These are phyloP conservation scores for Phymastichus coffea DNA, from an alignment of 1,140 invertebrate genomes.

Conservation along the genomic window DNA sequence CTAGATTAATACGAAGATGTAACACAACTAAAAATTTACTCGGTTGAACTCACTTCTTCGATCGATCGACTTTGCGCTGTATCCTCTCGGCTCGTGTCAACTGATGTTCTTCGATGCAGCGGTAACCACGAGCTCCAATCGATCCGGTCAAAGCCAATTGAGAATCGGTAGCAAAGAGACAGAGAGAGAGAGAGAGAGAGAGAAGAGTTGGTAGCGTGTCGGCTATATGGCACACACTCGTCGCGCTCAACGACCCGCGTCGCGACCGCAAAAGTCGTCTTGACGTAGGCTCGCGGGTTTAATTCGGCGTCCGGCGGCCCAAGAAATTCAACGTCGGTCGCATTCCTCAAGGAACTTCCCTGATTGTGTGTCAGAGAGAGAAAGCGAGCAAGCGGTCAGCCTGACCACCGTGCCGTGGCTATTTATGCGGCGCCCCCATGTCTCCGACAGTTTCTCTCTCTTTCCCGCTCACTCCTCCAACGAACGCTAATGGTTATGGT, in stretches of 20 bases:
- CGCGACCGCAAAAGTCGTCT: no score
- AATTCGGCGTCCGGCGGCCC: no score
- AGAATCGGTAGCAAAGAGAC: conserved; percentile 14
- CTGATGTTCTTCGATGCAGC: no score
- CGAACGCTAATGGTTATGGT: conserved; percentile 39
- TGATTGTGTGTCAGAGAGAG: conserved; percentile 47
- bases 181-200: neutral
- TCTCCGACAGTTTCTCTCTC: conserved; percentile 15
- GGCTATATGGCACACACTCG: no score
- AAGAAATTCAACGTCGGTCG: conserved; percentile 47
- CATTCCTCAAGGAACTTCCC: conserved; percentile 49
- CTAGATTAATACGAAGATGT: no score
- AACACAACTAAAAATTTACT: no score
- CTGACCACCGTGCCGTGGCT: conserved; percentile 43
- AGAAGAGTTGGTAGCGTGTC: neutral
- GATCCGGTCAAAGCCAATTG: conserved; percentile 7
- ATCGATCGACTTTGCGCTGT: no score
- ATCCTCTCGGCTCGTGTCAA: no score
- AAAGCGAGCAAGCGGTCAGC: conserved; percentile 36
- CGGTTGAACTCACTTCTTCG: no score
- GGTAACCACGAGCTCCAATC: no score
- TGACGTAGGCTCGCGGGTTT: no score
- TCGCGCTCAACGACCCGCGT: conserved; percentile 6
- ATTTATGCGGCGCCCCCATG: conserved; percentile 41
- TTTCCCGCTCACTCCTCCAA: neutral